Evolutionary conservation across 2,113 vertebrate species (phyloP).

Genomic region (Scalopus aquaticus): DNA sequence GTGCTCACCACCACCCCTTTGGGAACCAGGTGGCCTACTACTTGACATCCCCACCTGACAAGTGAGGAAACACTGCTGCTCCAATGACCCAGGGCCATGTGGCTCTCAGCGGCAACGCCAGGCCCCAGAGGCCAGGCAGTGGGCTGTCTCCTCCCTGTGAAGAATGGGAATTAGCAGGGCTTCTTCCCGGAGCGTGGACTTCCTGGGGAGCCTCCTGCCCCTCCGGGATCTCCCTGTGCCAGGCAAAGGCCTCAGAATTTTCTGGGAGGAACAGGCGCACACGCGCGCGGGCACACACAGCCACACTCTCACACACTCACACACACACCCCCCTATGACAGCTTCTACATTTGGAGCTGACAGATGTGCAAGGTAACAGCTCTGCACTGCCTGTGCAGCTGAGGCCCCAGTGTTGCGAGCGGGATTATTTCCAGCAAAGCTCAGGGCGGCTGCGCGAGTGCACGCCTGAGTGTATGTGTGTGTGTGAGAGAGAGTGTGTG

Average conservation of each 20-base stretch:
- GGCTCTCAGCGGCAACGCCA: background rate
- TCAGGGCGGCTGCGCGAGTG: background rate
- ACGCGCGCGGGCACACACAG: background rate
- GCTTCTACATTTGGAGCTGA: constrained; percentile 80
- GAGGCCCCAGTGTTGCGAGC: constrained; percentile 58
- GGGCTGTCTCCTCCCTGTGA: background rate
- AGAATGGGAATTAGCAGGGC: background rate
- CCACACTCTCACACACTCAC: constrained; percentile 19
- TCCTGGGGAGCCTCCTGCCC: background rate
- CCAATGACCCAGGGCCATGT: background rate
- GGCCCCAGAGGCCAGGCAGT: background rate
- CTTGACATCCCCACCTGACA: too few species aligned
- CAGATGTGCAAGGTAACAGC: constrained; percentile 82
- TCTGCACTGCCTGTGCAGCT: constrained; percentile 74
- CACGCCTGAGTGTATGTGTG: background rate
- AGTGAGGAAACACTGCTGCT: background rate
- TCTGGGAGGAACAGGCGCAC: background rate
- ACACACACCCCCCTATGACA: constrained; percentile 60
- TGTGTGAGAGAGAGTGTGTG: background rate
- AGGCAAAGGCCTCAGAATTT: background rate
- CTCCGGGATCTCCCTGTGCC: background rate
- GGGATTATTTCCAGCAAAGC: constrained; percentile 66
- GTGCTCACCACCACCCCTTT: background rate
- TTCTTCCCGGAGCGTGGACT: background rate
- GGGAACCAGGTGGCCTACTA: background rate